Evolutionary conservation across 2,888 invertebrate genomes (phyloP), one percentile per base, ranked within the genome.

Genomic region (Papilio gigon): DNA sequence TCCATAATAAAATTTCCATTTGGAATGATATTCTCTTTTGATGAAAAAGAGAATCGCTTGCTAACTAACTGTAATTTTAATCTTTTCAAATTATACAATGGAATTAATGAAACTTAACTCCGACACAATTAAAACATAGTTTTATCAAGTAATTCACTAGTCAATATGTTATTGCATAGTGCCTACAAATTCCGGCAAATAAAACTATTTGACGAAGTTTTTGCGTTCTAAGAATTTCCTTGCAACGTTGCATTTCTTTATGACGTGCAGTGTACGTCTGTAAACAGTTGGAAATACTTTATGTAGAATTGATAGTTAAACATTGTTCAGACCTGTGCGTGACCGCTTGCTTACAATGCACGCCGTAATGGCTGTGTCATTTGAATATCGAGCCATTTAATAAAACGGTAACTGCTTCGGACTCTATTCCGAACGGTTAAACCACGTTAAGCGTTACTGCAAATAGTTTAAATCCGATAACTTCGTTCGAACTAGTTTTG

Each of bases 401-500:
- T 68, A 68, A 68, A 68, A 68, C 44, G 69, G 44, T 65, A 69
- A 69, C 65, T 35, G 61, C 56, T 20, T 56, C 60, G 35, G 65
- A 69, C 69, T 61, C 53, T 69, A 65, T 61, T 65, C 69, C 65
- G 44, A 56, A 14, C 44, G 61, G 65, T 69, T 65, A 56, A 53
- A 61, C 69, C 61, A 53, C 60, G 61, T 44, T 56, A 56, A 69
- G 68, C 68, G 71, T 72, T 66, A 71, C 73, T 73, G 68, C 73
- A 75, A 76, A 76, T 76, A 76, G 75, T 76, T 76, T 72, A 63
- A 70, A 74, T 76, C 71, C 71, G 74, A 77, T 77, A 75, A 76
- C 75, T 75, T 71, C 70, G 64, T 67, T 71, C 63, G 65, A 72
- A 71, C 70, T 74, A 75, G 73, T 76, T 74, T 73, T 72, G 71